These are phyloP conservation scores for Xenotilapia caudafasciata DNA, from an alignment of 2,113 vertebrate genomes.

Conservation along the genomic window DNA sequence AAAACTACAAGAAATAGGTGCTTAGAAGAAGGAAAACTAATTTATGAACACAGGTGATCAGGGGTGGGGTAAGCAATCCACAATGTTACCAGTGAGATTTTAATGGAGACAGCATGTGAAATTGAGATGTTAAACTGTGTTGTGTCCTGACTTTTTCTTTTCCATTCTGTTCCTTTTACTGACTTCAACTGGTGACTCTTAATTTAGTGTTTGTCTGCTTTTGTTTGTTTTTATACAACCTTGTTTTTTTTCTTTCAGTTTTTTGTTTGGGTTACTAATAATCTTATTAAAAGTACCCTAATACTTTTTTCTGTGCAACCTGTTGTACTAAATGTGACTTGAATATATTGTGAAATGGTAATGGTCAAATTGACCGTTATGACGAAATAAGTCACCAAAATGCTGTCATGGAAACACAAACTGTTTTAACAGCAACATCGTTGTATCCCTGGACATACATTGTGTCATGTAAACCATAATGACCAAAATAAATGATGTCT, in stretches of 20 bases:
- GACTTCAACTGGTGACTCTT: constrained; percentile 58
- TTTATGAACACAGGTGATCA: constrained; percentile 73
- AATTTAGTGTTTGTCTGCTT: constrained; percentile 59
- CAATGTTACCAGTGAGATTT: constrained; percentile 61
- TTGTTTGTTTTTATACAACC: constrained; percentile 60
- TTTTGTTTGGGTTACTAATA: constrained; percentile 53
- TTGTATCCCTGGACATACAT: constrained; percentile 67
- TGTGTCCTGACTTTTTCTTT: constrained; percentile 60
- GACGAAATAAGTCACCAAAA: constrained; percentile 53
- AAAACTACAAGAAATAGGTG: constrained; percentile 72
- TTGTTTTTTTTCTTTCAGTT: constrained; percentile 47
- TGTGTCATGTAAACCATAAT: constrained; percentile 72
- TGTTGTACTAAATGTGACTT: constrained; percentile 70
- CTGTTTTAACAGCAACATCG: constrained; percentile 46
- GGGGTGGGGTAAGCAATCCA: constrained; percentile 67
- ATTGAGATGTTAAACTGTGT: constrained; percentile 63
- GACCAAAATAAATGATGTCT: constrained; percentile 74
- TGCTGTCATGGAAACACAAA: constrained; percentile 53
- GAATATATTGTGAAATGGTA: constrained; percentile 71
- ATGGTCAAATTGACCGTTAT: constrained; percentile 66
- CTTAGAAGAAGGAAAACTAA: constrained; percentile 72
- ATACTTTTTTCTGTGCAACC: constrained; percentile 62
- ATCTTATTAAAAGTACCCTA: constrained; percentile 56
- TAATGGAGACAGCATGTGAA: constrained; percentile 70
- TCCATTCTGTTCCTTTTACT: constrained; percentile 57